Evolutionary conservation across 1,140 invertebrate genomes (phyloP).

Genomic region (Diplogasteroides magnus): DNA sequence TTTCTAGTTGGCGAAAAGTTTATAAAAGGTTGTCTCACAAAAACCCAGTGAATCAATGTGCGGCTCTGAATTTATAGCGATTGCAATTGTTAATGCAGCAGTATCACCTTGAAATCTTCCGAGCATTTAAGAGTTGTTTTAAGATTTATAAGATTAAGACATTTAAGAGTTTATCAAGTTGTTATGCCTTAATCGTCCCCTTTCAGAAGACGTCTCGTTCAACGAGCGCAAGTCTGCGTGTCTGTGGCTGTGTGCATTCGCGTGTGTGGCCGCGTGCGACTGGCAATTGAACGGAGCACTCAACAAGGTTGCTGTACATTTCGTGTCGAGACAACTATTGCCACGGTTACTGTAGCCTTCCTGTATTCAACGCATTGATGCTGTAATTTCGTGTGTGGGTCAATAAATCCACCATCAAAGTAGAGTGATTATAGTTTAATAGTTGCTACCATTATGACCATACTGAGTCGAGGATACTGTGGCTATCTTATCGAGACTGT

Average conservation of each 20-base stretch:
- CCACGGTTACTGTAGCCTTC: no score
- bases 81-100: no score
- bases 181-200: no score
- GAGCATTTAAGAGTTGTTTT: neutral
- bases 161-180: no score
- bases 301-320: conserved; percentile 11
- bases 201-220: conserved; percentile 14
- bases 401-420: neutral
- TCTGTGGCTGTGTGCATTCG: conserved; percentile 26
- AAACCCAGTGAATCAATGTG: neutral
- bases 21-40: neutral
- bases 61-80: neutral
- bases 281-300: conserved; percentile 23
- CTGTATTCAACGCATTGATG: no score
- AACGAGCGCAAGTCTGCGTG: conserved; percentile 24
- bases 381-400: no score
- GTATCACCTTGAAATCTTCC: no score
- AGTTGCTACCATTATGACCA: neutral
- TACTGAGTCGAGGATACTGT: neutral
- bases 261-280: conserved; percentile 24
- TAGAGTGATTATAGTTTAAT: neutral
- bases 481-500: no score
- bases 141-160: no score
- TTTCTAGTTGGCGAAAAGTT: neutral
- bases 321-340: no score